Percentiles rank a stretch among this genome's conserved stretches.
Evolutionary conservation across 1,140 invertebrate genomes (phyloP).

Genomic region (Cephus cinctus): DNA sequence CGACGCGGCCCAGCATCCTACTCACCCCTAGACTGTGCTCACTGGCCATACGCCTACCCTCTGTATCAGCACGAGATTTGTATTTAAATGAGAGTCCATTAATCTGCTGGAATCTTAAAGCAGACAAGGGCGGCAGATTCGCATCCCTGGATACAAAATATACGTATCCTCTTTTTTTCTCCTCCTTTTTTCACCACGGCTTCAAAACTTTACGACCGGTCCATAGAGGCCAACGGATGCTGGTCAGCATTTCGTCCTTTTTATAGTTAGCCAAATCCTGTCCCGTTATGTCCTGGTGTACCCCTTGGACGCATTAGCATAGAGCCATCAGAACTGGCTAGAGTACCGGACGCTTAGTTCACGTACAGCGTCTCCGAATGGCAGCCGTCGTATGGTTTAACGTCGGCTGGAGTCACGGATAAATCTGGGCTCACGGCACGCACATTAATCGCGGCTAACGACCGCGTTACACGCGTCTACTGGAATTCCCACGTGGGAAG

Average conservation of each 20-base stretch:
- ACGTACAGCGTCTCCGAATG: too few species aligned
- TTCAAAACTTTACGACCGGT: slow-evolving; percentile 25
- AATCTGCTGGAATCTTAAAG: slow-evolving; percentile 38
- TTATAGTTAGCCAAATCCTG: not conserved
- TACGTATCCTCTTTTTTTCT: too few species aligned
- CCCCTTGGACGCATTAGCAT: too few species aligned
- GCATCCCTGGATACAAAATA: too few species aligned
- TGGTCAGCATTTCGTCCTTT: slow-evolving; percentile 30
- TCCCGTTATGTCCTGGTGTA: too few species aligned
- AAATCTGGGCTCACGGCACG: not conserved
- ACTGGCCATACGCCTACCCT: slow-evolving; percentile 26
- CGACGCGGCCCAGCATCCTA: slow-evolving; percentile 37
- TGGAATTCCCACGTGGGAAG: too few species aligned
- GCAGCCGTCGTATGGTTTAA: too few species aligned
- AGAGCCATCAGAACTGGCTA: too few species aligned
- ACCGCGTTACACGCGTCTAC: too few species aligned
- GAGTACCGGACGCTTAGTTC: too few species aligned
- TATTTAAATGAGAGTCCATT: slow-evolving; percentile 58
- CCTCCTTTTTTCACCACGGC: too few species aligned
- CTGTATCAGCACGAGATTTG: slow-evolving; percentile 55
- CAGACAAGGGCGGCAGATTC: slow-evolving; percentile 5
- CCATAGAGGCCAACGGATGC: slow-evolving; percentile 32
- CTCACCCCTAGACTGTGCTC: slow-evolving; percentile 30
- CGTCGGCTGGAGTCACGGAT: too few species aligned
- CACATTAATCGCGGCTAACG: slow-evolving; percentile 18